Evolutionary conservation across 2,888 invertebrate species (phyloP).

Genomic region (Scaptomyza reducta): DNA sequence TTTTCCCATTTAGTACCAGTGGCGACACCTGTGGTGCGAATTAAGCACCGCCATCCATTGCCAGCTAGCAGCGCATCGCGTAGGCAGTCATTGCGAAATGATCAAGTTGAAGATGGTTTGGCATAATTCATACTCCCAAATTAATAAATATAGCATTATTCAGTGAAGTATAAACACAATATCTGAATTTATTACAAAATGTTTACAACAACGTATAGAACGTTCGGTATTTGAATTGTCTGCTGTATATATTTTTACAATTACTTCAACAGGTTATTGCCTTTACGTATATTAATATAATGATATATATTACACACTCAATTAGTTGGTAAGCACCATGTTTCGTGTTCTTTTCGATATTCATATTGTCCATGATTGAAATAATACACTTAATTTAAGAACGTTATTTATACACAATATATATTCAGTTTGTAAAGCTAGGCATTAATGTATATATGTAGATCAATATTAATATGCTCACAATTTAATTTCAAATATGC

Average conservation of each 20-base stretch:
- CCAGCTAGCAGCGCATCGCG: background rate
- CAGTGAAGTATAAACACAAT: background rate
- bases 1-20: slow-evolving; percentile 2
- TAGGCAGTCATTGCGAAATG: background rate
- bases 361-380: slow-evolving; percentile 53
- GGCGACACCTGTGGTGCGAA: slow-evolving; percentile 28
- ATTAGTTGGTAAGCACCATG: slow-evolving; percentile 46
- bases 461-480: slow-evolving; percentile 30
- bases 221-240: slow-evolving; percentile 5
- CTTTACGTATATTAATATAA: slow-evolving; percentile 14
- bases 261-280: slow-evolving; percentile 23
- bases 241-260: slow-evolving; percentile 39
- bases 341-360: slow-evolving; percentile 13
- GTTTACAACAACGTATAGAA: background rate
- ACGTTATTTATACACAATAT: slow-evolving; percentile 20
- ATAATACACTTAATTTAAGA: slow-evolving; percentile 28
- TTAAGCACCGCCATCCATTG: slow-evolving; percentile 2
- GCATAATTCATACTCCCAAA: background rate
- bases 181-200: slow-evolving; percentile 8
- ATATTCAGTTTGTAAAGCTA: slow-evolving; percentile 37
- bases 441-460: slow-evolving; percentile 25
- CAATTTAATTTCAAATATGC: slow-evolving; percentile 31
- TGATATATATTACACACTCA: slow-evolving; percentile 42
- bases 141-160: background rate
- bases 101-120: background rate